Base-by-base conservation (phyloP, 2,113 vertebrate species). In the Sciurus niger region DNA sequence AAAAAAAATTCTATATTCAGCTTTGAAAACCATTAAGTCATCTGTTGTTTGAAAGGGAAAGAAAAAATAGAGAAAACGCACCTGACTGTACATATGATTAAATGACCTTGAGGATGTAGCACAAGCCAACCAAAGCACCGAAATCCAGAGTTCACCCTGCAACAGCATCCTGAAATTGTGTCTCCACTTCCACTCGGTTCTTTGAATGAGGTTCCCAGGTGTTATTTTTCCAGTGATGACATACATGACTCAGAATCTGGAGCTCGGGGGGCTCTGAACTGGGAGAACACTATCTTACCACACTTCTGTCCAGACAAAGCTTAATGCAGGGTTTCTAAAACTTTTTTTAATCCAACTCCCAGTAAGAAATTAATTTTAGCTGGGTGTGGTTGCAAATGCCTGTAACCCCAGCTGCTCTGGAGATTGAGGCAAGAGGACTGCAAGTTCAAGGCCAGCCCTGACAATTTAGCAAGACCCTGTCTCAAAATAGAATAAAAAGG, bases 161-260 rank as follows among this genome's bases (percentile, higher is more conserved):
- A 95, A 72, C 58, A 78, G 90, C 92, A 93, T 98, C 97, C 96
- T 92, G 92, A 97, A 80, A 96, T 96, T 97, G 95, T 96, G 95
- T 95, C 93, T 95, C 55, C 60, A 94, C 83, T 96, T 96, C 95
- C 96, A 94, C 82, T 40, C 30, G 4, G 7, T 20, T 68, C 40
- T 84, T 24, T 90, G 88, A 94, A 97, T 14, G 77, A 94, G 60
- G 68, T 97, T 96, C 72, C 48, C 93, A 96, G 92, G 92, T 97
- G 97, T 84, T 90, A 68, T 60, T 95, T 40, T 96, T 78, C 87
- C 90, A 92, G 60, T 11, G 93, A 68, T 90, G 53, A 73, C 40
- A 18, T 92, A 73, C 48, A 22, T 91, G 76, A 89, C 67, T 92
- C 60, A 74, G 0, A 30, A 40, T 78, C 63, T 93, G 65, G 68